Conservation (phyloP, 2,797 vertebrate genomes). For the Sebastes itinus region DNA sequence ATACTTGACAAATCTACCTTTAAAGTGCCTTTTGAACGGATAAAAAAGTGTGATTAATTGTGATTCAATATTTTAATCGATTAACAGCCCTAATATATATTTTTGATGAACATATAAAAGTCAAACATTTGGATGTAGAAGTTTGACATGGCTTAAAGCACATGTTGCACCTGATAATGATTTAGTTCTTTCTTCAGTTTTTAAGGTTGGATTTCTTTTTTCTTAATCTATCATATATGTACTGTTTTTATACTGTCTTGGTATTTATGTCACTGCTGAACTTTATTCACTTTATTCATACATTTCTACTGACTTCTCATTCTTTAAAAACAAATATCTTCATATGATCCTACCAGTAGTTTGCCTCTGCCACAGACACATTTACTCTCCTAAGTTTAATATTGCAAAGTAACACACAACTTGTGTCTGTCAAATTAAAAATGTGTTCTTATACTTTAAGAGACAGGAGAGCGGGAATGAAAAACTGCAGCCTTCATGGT, state of each 20-base stretch:
- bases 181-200: background rate
- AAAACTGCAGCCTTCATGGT: background rate
- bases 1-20: too few relatives aligned
- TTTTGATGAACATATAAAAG: background rate
- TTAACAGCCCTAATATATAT: too few relatives aligned
- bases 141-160: background rate
- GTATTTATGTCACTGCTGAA: background rate
- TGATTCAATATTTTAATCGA: too few relatives aligned
- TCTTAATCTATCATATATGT: background rate
- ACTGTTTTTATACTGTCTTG: background rate
- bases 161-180: background rate
- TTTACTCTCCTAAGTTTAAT: background rate
- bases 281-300: background rate
- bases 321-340: background rate
- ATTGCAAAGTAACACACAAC: background rate
- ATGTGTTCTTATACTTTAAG: background rate
- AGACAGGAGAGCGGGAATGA: background rate
- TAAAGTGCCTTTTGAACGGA: rapidly evolving
- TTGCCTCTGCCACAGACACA: background rate
- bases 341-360: background rate
- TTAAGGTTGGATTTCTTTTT: background rate
- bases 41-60: too few relatives aligned
- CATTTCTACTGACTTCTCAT: rapidly evolving
- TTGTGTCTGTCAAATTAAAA: background rate
- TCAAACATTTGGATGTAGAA: background rate